Base-by-base conservation (phyloP, 1,140 invertebrate genomes). In the Reticulitermes speratus region DNA sequence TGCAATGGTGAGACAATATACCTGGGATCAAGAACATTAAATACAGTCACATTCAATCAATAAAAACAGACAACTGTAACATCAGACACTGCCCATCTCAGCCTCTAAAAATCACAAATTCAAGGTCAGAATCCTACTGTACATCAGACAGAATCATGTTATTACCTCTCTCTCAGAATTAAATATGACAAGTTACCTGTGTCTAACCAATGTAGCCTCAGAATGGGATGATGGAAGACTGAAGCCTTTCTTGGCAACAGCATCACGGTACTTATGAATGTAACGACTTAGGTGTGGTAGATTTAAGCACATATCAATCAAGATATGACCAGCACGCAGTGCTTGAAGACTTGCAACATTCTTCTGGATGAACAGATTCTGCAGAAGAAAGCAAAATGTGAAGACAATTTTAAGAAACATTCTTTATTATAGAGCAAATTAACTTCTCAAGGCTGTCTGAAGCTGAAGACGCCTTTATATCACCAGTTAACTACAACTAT, bases 261-360 rank as follows among this genome's bases (percentile, higher is more conserved):
- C 95, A 87, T 95, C 95, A 91, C 93, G 94, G 90, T 94, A 95
- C 88, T 95, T 94, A 85, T 93, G 91, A 82, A 95, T 93, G 89
- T 96, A 97, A 82, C 95, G 93, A 85, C 94, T 94, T 38, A 98
- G 92, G 88, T 95, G 95, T 0, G 95, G 94, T 87, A 97, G 91
- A 88, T 93, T 94, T 0, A 95, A 91, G 90, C 97, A 97, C 88
- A 97, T 94, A 87, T 96, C 94, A 48, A 97, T 91, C n/a, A 97
- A 90, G 30, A 95, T 94, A 87, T 96, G 94, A 14, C 96, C 95
- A n/a, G 96, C 96, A 88, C 95, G 93, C 87, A 97, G 91, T 89
- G 93, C 93, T 88, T 96, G 93, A 30, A 97, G 90, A 52, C 92
- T 92, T 52, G 89, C 91, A 84, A 93, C 91, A 87, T 93, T 93